Evolutionary conservation across 1,140 invertebrate species (phyloP).

Genomic region (Penaeus vannamei): DNA sequence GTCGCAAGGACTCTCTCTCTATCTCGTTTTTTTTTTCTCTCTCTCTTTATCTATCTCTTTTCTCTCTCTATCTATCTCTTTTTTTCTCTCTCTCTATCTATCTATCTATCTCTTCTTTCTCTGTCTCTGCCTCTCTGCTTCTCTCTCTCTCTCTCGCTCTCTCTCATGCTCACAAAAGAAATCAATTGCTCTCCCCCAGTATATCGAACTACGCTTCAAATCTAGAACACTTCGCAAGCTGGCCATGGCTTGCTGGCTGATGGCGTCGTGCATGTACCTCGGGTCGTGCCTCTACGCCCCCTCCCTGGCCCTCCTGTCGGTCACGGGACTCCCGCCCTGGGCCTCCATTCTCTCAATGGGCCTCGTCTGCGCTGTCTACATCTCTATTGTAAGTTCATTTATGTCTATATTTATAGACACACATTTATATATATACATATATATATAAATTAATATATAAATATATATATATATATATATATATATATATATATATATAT

Average conservation of each 20-base stretch:
- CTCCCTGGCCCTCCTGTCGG: neutral
- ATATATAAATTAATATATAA: conserved; percentile 70
- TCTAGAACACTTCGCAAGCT: neutral
- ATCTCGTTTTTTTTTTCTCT: no score
- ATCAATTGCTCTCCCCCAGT: neutral
- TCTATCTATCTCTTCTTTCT: neutral
- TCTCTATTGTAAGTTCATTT: conserved; percentile 83
- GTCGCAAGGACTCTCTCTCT: no score
- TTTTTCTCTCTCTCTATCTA: neutral
- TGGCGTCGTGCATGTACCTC: neutral
- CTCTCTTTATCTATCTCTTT: no score
- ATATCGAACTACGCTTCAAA: conserved; percentile 17
- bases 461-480: no score
- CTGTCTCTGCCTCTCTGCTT: neutral
- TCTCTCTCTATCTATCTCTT: neutral
- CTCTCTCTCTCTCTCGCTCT: neutral
- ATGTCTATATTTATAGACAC: no score
- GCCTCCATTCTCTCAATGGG: neutral
- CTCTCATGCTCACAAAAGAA: neutral
- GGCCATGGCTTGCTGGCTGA: neutral
- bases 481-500: conserved; percentile 1
- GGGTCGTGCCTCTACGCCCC: conserved; percentile 6
- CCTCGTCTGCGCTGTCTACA: conserved; percentile 86
- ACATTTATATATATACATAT: conserved; percentile 81
- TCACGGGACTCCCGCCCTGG: neutral